phyloP scores from a whole-genome alignment of 2,113 vertebrate genomes.

The Meriones unguiculatus region DNA sequence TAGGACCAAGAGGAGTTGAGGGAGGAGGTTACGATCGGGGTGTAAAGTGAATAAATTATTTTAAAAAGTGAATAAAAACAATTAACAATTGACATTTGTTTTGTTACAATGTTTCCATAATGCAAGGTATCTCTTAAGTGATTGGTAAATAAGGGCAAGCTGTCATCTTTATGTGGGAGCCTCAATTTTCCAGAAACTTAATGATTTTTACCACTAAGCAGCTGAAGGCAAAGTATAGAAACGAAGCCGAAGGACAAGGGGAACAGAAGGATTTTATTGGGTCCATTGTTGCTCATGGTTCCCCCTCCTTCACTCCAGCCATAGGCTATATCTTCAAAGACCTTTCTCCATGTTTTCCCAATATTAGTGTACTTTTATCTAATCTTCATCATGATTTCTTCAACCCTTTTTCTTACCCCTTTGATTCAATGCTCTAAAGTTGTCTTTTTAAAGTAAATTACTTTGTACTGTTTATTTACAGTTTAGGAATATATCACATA shows the following conservation, averaged over 20 bases:
- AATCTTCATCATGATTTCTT: neutral
- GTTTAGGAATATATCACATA: neutral
- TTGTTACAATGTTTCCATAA: neutral
- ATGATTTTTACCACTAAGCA: neutral
- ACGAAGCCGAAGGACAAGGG: neutral
- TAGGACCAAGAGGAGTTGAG: too few relatives aligned
- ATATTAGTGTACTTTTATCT: neutral
- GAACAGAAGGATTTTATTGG: neutral
- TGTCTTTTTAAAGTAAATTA: neutral
- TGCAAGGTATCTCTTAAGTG: neutral
- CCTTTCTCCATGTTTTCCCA: accelerated
- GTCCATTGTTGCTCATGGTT: accelerated
- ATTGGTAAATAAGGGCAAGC: neutral
- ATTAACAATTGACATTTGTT: neutral
- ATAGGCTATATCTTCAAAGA: neutral
- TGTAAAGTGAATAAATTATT: too few relatives aligned
- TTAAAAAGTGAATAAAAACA: too few relatives aligned
- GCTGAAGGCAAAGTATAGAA: neutral
- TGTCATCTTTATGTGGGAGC: neutral
- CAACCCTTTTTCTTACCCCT: neutral
- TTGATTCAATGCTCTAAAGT: neutral
- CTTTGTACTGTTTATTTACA: neutral
- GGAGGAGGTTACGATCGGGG: too few relatives aligned
- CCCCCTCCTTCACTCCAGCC: neutral
- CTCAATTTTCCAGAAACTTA: neutral